Conservation (phyloP, 2,797 vertebrate genomes). For the Pangasius djambal region DNA sequence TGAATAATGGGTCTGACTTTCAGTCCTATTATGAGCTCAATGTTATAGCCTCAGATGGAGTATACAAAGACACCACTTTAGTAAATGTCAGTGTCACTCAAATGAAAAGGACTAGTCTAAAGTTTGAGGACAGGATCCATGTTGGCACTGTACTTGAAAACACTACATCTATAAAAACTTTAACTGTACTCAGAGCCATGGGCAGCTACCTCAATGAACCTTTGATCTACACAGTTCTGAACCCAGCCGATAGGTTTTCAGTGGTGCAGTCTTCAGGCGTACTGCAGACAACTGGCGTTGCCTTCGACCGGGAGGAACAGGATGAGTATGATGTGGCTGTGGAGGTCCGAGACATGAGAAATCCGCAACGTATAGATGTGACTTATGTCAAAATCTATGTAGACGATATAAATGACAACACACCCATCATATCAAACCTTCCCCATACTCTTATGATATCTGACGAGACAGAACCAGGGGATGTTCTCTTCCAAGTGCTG, state of each 20-base stretch:
- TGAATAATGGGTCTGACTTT: constrained; percentile 77
- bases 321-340: constrained; percentile 82
- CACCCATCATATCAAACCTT: constrained; percentile 86
- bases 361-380: constrained; percentile 82
- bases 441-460: constrained; percentile 87
- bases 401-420: constrained; percentile 91
- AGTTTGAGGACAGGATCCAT: constrained; percentile 79
- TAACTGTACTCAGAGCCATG: constrained; percentile 78
- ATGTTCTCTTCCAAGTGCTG: constrained; percentile 90
- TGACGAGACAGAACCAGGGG: constrained; percentile 88
- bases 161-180: constrained; percentile 70
- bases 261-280: constrained; percentile 85
- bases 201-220: constrained; percentile 89
- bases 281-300: constrained; percentile 84
- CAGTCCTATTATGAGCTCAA: constrained; percentile 74
- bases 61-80: constrained; percentile 80
- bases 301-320: constrained; percentile 87
- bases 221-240: constrained; percentile 82
- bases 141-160: constrained; percentile 82
- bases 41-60: constrained; percentile 85
- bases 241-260: constrained; percentile 82
- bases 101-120: constrained; percentile 73
- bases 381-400: constrained; percentile 85
- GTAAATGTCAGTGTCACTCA: constrained; percentile 81
- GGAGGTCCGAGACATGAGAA: constrained; percentile 84